Evolutionary conservation across 2,797 vertebrate genomes (phyloP).

Genomic region (Tauraco hartlaubi): DNA sequence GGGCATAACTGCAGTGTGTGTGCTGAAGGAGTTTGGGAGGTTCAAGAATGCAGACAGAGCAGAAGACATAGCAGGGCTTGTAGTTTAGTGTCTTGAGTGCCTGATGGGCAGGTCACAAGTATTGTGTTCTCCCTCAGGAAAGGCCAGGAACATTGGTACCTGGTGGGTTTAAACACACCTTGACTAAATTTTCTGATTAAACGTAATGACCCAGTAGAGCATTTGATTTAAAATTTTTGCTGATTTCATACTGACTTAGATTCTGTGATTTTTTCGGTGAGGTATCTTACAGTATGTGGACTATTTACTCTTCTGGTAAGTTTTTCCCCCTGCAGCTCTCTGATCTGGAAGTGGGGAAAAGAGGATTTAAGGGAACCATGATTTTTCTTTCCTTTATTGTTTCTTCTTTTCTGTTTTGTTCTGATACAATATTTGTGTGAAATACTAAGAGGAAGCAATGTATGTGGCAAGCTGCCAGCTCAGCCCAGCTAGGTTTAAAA

Average conservation of each 20-base stretch:
- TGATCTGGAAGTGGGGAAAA: not conserved
- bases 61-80: not conserved
- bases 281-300: not conserved
- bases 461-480: not conserved
- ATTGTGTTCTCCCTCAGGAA: not conserved
- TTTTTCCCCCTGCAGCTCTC: not conserved
- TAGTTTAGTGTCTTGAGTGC: not conserved
- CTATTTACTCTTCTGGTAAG: not conserved
- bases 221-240: not conserved
- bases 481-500: not conserved
- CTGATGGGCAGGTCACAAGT: not conserved
- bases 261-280: not conserved
- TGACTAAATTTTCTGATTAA: not conserved
- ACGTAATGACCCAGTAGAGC: not conserved
- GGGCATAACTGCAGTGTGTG: not conserved
- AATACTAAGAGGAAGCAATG: not conserved
- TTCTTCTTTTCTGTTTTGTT: not conserved
- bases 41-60: not conserved
- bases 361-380: not conserved
- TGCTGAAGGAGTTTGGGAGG: not conserved
- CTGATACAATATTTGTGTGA: not conserved
- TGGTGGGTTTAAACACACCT: not conserved
- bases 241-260: not conserved
- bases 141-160: not conserved
- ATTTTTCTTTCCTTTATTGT: not conserved